phyloP scores from a whole-genome alignment of 2,797 vertebrate genomes.

The Pseudopleuronectes americanus region DNA sequence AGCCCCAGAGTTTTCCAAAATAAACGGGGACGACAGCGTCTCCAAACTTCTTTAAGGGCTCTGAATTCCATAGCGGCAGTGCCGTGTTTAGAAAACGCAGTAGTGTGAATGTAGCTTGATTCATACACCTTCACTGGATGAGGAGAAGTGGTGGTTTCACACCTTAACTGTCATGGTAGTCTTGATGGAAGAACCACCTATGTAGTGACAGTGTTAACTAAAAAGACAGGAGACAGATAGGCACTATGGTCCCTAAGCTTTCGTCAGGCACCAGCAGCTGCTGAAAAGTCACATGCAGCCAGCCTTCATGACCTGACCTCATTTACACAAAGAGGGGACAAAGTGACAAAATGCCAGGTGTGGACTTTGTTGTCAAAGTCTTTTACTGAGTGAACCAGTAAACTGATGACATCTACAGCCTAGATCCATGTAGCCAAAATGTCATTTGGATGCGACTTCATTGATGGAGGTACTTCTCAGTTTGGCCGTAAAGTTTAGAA shows the following conservation, averaged over 20 bases:
- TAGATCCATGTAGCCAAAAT: conserved; percentile 45
- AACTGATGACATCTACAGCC: conserved; percentile 43
- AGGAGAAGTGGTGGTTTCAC: conserved; percentile 6
- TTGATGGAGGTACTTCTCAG: conserved; percentile 63
- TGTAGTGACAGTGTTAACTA: conserved; percentile 36
- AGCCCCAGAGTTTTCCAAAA: too few species aligned
- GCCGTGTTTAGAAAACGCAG: too few species aligned
- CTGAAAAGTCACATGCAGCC: conserved; percentile 59
- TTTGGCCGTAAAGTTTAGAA: conserved; percentile 54
- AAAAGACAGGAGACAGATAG: conserved; percentile 62
- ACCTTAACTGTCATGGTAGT: conserved; percentile 28
- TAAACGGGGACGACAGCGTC: too few species aligned
- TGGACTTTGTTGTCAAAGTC: conserved; percentile 30
- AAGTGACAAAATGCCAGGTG: conserved; percentile 56
- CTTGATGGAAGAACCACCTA: conserved; percentile 9
- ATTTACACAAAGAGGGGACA: conserved; percentile 47
- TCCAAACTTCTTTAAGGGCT: too few species aligned
- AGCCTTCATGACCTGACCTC: conserved; percentile 53
- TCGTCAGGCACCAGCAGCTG: conserved; percentile 64
- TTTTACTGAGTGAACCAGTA: conserved; percentile 51
- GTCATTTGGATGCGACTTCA: conserved; percentile 39
- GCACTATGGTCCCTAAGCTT: conserved; percentile 80
- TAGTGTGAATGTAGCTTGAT: not conserved
- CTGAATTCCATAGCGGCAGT: too few species aligned
- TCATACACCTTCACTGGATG: conserved; percentile 10